These are phyloP conservation scores for Embidobia sp. DNA, from an alignment of 2,888 invertebrate species.

Conservation along the genomic window DNA sequence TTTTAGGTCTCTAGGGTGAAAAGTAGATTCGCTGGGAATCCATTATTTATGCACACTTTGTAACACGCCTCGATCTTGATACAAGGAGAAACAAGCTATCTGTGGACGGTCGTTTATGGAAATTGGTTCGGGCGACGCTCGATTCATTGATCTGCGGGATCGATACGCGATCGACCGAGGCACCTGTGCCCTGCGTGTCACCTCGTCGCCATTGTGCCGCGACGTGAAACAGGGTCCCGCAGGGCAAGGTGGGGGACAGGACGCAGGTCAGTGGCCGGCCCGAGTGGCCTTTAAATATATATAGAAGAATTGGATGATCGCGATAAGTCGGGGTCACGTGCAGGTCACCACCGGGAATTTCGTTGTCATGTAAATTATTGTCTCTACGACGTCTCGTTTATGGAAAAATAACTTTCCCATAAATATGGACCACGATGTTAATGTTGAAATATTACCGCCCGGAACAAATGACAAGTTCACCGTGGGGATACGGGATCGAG, in stretches of 20 bases:
- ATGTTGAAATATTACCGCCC: slow-evolving; percentile 44
- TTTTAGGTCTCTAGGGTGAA: slow-evolving; percentile 51
- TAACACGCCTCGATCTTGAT: slow-evolving; percentile 73
- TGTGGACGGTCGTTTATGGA: slow-evolving; percentile 75
- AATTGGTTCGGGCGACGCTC: slow-evolving; percentile 77
- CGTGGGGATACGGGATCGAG: slow-evolving; percentile 35
- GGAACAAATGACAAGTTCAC: slow-evolving; percentile 45
- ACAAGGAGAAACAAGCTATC: slow-evolving; percentile 51
- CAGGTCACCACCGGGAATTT: slow-evolving; percentile 76
- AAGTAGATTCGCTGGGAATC: slow-evolving; percentile 66
- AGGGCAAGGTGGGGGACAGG: slow-evolving; percentile 26
- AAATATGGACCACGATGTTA: slow-evolving; percentile 45
- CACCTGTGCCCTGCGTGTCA: slow-evolving; percentile 80
- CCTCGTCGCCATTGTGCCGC: slow-evolving; percentile 64
- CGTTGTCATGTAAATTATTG: slow-evolving; percentile 80
- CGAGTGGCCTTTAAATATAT: slow-evolving; percentile 77
- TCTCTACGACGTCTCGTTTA: slow-evolving; percentile 66
- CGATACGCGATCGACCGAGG: slow-evolving; percentile 77
- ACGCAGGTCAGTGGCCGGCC: slow-evolving; percentile 57
- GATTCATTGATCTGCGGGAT: slow-evolving; percentile 79
- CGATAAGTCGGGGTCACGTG: slow-evolving; percentile 76
- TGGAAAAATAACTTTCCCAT: slow-evolving; percentile 58
- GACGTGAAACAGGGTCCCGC: slow-evolving; percentile 54
- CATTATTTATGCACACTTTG: slow-evolving; percentile 75
- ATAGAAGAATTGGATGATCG: slow-evolving; percentile 80